phyloP scores from a whole-genome alignment of 2,113 vertebrate genomes.

The Ciconia maguari region DNA sequence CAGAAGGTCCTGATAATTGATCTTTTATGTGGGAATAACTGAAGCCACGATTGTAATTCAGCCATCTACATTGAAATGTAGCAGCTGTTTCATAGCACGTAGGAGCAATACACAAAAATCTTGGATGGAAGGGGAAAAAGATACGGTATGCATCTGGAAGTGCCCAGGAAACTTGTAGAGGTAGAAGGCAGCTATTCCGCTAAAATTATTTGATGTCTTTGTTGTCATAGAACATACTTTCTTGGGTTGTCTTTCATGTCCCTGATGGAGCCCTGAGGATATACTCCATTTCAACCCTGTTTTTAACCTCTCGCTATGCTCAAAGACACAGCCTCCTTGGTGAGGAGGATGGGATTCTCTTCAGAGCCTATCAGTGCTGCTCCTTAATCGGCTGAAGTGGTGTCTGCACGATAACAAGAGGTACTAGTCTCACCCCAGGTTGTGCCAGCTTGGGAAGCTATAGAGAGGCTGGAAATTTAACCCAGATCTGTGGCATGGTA shows the following conservation, averaged over 20 bases:
- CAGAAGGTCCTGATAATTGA: not conserved
- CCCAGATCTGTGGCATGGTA: constrained; percentile 48
- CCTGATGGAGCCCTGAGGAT: constrained; percentile 61
- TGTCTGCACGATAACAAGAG: constrained; percentile 59
- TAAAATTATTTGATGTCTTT: constrained; percentile 70
- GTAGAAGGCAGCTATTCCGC: constrained; percentile 12
- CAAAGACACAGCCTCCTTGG: constrained; percentile 51
- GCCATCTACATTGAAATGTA: constrained; percentile 10
- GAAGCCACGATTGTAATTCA: constrained; percentile 22
- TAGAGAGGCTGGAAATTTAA: constrained; percentile 38
- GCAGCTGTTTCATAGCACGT: not conserved
- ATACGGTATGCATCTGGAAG: not conserved
- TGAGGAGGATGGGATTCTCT: constrained; percentile 65
- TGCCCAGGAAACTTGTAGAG: constrained; percentile 24
- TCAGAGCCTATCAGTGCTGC: constrained; percentile 43
- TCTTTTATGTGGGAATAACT: not conserved
- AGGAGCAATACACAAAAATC: not conserved
- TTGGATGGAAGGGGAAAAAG: not conserved
- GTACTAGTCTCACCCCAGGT: constrained; percentile 55
- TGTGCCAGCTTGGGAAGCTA: constrained; percentile 33
- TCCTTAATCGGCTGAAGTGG: constrained; percentile 57
- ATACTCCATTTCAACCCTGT: constrained; percentile 58
- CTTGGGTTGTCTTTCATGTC: constrained; percentile 67
- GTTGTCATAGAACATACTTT: constrained; percentile 61
- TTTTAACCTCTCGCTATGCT: constrained; percentile 64